These are phyloP conservation scores for Enteromius treurensis DNA, from an alignment of 2,797 vertebrate species.

Conservation along the genomic window DNA sequence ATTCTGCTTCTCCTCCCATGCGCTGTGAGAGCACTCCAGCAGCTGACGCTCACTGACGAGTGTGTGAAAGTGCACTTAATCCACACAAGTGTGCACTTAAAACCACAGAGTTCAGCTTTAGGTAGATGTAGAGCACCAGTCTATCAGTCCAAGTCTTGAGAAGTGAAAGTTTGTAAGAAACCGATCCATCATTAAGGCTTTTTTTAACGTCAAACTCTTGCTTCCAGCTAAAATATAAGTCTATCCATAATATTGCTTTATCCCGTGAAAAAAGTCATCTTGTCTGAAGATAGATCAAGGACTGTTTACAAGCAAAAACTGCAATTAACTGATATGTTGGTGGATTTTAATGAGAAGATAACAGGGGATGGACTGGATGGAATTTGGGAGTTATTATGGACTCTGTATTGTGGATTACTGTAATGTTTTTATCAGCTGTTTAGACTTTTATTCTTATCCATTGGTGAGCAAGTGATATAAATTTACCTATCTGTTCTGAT, in stretches of 20 bases:
- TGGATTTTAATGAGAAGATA: neutral
- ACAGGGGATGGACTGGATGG: too few relatives aligned
- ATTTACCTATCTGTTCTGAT: neutral
- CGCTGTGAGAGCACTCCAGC: neutral
- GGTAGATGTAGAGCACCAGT: neutral
- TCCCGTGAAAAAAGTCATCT: neutral
- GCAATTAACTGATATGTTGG: neutral
- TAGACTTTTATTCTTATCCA: neutral
- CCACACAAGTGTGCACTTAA: slow-evolving; percentile 21
- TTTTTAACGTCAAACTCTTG: neutral
- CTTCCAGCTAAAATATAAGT: neutral
- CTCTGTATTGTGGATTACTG: neutral
- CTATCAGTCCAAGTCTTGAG: neutral
- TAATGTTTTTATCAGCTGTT: neutral
- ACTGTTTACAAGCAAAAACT: neutral
- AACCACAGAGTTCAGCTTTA: slow-evolving; percentile 10
- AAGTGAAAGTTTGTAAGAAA: neutral
- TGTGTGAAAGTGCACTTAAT: slow-evolving; percentile 37
- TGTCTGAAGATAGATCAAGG: neutral
- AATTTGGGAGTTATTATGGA: too few relatives aligned
- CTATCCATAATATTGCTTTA: neutral
- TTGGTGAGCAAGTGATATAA: neutral
- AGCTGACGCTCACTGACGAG: slow-evolving; percentile 3
- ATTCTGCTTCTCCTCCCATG: neutral
- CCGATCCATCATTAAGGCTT: neutral